A percentile compares a stretch with the other conserved stretches of the same genome.
phyloP scores from a whole-genome alignment of 2,797 vertebrate genomes.

The Corythornis leucogaster region DNA sequence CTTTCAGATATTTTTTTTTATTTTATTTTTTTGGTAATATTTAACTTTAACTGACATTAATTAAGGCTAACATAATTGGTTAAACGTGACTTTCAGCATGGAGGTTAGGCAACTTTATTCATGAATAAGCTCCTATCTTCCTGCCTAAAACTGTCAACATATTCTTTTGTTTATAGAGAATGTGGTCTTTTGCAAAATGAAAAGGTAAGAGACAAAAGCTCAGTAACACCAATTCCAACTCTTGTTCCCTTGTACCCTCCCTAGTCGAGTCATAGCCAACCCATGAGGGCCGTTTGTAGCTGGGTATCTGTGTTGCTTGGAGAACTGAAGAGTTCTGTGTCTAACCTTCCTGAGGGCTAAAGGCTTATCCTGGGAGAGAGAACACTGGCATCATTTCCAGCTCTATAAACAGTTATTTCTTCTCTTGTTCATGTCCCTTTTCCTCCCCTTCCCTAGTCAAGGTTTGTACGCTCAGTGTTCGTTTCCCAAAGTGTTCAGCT shows the following conservation, averaged over 20 bases:
- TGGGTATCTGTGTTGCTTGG: constrained; percentile 81
- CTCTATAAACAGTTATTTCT: constrained; percentile 43
- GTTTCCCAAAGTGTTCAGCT: constrained; percentile 30
- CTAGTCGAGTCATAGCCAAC: constrained; percentile 78
- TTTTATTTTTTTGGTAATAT: constrained; percentile 68
- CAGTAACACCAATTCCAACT: constrained; percentile 96
- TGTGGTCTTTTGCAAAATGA: constrained; percentile 99
- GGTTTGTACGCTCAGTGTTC: constrained; percentile 76
- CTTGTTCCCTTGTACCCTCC: constrained; percentile 88
- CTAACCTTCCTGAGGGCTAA: constrained; percentile 70
- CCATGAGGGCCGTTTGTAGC: constrained; percentile 78
- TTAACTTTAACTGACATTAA: constrained; percentile 81
- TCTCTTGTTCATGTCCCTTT: constrained; percentile 37
- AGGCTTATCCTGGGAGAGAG: constrained; percentile 49
- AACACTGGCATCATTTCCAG: constrained; percentile 45
- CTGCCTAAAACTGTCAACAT: constrained; percentile 99
- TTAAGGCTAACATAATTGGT: constrained; percentile 83
- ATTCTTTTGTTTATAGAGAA: constrained; percentile 99
- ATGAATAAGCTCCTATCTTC: constrained; percentile 95
- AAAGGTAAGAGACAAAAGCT: constrained; percentile 99
- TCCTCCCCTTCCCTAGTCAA: constrained; percentile 52
- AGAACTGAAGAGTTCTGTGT: constrained; percentile 73
- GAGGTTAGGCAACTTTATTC: constrained; percentile 98
- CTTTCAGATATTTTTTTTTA: constrained; percentile 72
- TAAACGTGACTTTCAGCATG: constrained; percentile 94